These are phyloP conservation scores for Neodiprion lecontei DNA, from an alignment of 1,140 invertebrate species.

Conservation along the genomic window DNA sequence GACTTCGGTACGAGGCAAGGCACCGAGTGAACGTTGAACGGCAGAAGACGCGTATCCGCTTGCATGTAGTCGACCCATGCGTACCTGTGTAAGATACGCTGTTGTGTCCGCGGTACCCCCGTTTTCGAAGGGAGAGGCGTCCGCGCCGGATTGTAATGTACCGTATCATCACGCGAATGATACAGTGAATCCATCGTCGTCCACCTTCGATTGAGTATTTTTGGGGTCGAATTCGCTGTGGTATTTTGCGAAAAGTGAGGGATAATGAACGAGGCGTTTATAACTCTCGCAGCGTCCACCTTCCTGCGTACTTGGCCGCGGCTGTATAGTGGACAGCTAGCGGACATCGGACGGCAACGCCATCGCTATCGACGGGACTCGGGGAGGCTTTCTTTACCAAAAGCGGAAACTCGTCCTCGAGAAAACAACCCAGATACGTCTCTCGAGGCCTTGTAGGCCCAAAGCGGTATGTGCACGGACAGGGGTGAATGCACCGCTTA, in stretches of 20 bases:
- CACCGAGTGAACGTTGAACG: not conserved
- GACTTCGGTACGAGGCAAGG: not conserved
- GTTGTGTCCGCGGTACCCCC: too few relatives aligned
- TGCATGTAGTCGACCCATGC: too few relatives aligned
- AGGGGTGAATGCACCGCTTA: slow-evolving; percentile 53
- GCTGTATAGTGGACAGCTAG: slow-evolving; percentile 27
- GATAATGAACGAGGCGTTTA: not conserved
- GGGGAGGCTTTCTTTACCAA: slow-evolving; percentile 47
- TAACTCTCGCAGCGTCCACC: not conserved
- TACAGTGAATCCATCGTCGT: too few relatives aligned
- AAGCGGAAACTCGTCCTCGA: slow-evolving; percentile 43
- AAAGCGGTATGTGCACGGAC: slow-evolving; percentile 37
- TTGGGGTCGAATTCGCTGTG: not conserved
- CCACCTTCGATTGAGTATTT: too few relatives aligned
- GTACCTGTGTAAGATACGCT: too few relatives aligned
- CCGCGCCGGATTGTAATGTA: too few relatives aligned
- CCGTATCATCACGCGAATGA: too few relatives aligned
- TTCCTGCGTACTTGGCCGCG: not conserved
- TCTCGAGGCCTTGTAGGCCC: slow-evolving; percentile 44
- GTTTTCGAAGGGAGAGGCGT: too few relatives aligned
- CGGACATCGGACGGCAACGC: slow-evolving; percentile 36
- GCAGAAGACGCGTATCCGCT: not conserved
- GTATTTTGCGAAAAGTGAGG: not conserved
- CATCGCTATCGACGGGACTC: slow-evolving; percentile 1
- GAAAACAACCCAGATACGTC: slow-evolving; percentile 56